Base-by-base conservation (phyloP, 2,797 vertebrate genomes). In the Harpagifer antarcticus region DNA sequence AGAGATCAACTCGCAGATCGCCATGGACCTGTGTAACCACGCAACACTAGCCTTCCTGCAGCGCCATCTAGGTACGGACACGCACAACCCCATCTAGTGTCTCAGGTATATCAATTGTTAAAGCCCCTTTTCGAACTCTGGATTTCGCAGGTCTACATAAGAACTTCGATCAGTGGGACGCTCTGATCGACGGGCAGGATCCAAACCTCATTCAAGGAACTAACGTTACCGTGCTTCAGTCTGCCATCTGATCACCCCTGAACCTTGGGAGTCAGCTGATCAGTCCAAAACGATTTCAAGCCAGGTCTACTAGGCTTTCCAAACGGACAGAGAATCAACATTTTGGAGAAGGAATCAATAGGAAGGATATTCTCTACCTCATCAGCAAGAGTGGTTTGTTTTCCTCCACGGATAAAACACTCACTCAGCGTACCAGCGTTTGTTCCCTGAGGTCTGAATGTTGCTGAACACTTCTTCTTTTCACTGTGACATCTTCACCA, bases 11-110 rank as follows among this genome's bases (percentile, higher is more conserved):
- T 97, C 98, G 3, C 86, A 94, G 17, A 47, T 97, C 48, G 97
- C 95, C 49, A 94, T 99, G 45, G 94, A 96, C 86, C 96, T 99
- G 78, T 96, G 70, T 87, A 97, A 97, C 86, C 96, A 94, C 72
- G 97, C 98, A 42, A 96, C 96, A 0, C 91, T 99, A 74, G 98
- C 98, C 33, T 99, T 99, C 81, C 93, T 99, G 77, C 97, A 99
- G 74, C 95, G 96, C 62, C 96, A 98, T 76, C 92, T 99, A 20
- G 93, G 98, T 98, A 91, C 96, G 96, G 76, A 63, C 50, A 20
- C 16, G 2, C 42, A 17, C 8, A 12, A 3, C 12, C 3, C 3
- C 17, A 5, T 1, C 4, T 13, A 3, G 1, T 17, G 14, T 23
- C 59, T 12, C 20, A 42, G 31, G 13, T 52, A n/a, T 17, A 33